Base-by-base conservation (phyloP, 2,888 invertebrate species). In the Melipona bicolor region DNA sequence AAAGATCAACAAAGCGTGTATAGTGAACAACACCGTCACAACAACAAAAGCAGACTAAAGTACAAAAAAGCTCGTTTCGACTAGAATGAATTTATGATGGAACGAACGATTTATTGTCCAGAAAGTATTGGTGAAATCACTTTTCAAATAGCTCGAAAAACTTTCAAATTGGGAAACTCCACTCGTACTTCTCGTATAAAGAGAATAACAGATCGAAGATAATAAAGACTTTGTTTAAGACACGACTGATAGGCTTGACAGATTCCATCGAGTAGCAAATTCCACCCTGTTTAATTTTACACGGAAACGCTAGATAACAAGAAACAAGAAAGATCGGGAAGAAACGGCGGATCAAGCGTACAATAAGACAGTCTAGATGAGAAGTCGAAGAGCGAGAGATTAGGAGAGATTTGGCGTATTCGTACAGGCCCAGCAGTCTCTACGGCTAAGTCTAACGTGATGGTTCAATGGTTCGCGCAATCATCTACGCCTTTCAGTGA, bases 391-490 rank as follows among this genome's bases (percentile, higher is more conserved):
- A 69, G 50, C 17, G 21, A 69, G 19, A 27, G 32, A 19, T 62
- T 21, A n/a, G 61, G 50, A 80, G 24, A 65, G 67, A 36, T 67
- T 50, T 43, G 36, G 65, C 36, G 73, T 83, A 76, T 76, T 83
- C 83, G 79, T 75, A 76, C 76, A 84, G 83, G 83, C 52, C 49
- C 72, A 75, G 59, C 72, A 75, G 59, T 73, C 52, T 83, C 75
- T 79, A 76, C 32, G 64, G n/a, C 72, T 79, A 79, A 78, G 76
- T 69, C 70, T 81, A 77, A 81, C 73, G 81, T 76, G 83, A 74
- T 72, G 36, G 73, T 73, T 73, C 49, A 65, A 79, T 72, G 64
- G 69, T 77, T 43, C 73, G 64, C 73, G 73, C 79, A 84, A 76
- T 84, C 61, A 83, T 81, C 74, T 73, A 79, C 65, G 76, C 78